Conservation (phyloP, 2,113 vertebrate genomes). For the Lasiurus cinereus region DNA sequence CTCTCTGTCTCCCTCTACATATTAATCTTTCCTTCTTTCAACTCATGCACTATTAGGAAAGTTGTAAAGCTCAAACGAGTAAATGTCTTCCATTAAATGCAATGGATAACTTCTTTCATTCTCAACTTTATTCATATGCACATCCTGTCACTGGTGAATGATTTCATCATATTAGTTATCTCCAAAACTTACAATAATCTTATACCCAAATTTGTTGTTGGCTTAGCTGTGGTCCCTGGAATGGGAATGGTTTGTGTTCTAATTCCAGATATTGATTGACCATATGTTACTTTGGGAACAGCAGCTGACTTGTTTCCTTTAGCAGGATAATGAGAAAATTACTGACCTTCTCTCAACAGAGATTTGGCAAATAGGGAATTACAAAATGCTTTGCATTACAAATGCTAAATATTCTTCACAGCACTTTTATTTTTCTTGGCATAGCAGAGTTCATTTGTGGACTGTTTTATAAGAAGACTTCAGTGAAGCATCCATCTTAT, state of each 20-base stretch:
- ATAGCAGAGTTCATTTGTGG: background rate
- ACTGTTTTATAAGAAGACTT: conserved; percentile 7
- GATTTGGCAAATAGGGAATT: conserved; percentile 50
- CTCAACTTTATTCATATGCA: background rate
- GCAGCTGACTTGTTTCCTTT: background rate
- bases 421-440: conserved; percentile 60
- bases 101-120: background rate
- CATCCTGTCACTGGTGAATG: conserved; percentile 37
- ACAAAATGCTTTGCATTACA: conserved; percentile 61
- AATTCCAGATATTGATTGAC: conserved; percentile 57
- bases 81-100: conserved; percentile 27
- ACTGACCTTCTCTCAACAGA: conserved; percentile 47
- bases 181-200: conserved; percentile 30
- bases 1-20: background rate
- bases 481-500: too few relatives aligned
- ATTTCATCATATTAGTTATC: conserved; percentile 1
- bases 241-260: conserved; percentile 54
- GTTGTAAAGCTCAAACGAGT: background rate
- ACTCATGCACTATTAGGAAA: background rate
- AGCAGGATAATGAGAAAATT: conserved; percentile 62
- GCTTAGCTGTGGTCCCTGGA: background rate
- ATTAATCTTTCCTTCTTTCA: background rate
- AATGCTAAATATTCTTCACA: conserved; percentile 28
- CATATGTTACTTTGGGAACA: conserved; percentile 57
- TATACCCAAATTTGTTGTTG: conserved; percentile 40